phyloP scores from a whole-genome alignment of 1,140 invertebrate species.

The Augochlora pura region DNA sequence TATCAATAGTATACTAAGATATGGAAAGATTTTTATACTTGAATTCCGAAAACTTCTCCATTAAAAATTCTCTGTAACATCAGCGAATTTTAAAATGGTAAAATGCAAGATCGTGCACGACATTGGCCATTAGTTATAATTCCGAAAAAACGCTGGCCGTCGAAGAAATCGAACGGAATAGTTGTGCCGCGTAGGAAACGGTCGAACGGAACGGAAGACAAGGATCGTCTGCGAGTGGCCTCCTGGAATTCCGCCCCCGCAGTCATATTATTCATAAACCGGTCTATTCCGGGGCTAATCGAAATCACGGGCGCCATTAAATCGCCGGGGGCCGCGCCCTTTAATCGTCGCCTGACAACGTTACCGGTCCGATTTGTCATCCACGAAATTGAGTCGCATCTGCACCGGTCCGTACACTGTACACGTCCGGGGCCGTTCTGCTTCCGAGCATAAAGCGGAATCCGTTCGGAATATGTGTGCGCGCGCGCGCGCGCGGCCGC shows the following conservation, averaged over 20 bases:
- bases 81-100: no score
- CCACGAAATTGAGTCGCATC: constrained; percentile 70
- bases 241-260: constrained; percentile 7
- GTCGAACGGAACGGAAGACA: no score
- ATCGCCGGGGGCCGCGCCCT: constrained; percentile 67
- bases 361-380: constrained; percentile 71
- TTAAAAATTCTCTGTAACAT: no score
- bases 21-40: no score
- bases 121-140: no score
- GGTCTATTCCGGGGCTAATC: constrained; percentile 68
- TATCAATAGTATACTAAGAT: no score
- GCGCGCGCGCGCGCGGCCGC: background rate
- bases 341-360: constrained; percentile 71
- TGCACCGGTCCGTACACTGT: constrained; percentile 38
- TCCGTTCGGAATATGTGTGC: background rate
- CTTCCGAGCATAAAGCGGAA: constrained; percentile 53
- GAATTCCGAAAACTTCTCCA: no score
- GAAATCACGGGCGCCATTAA: constrained; percentile 72
- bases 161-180: no score
- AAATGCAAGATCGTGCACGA: no score
- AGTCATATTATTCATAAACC: constrained; percentile 58
- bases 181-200: no score
- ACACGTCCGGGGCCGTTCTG: constrained; percentile 50
- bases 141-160: no score
- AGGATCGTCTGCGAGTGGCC: no score